Conservation (phyloP, 2,888 invertebrate species). For the Vannuccia rotundouncinata region DNA sequence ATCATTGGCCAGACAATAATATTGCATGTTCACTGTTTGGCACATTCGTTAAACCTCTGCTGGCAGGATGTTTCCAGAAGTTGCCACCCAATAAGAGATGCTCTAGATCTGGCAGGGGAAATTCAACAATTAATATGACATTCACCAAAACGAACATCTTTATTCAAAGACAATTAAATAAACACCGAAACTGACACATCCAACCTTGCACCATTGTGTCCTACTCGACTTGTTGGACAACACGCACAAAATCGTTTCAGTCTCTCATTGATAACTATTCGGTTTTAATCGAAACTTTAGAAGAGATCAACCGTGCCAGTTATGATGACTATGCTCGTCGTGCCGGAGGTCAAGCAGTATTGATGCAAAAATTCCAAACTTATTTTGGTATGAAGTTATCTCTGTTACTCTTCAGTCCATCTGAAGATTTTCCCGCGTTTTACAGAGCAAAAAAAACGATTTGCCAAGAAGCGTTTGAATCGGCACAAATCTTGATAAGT, state of each 20-base stretch:
- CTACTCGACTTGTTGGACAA: slow-evolving; percentile 22
- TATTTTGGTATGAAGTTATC: slow-evolving; percentile 26
- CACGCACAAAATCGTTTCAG: slow-evolving; percentile 15
- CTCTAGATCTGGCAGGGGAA: slow-evolving; percentile 15
- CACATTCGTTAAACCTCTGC: slow-evolving; percentile 3
- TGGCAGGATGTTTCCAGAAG: slow-evolving; percentile 23
- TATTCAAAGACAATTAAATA: slow-evolving; percentile 23
- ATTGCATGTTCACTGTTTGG: neutral
- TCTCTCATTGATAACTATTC: slow-evolving; percentile 24
- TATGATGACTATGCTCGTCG: neutral
- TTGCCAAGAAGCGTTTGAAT: slow-evolving; percentile 23
- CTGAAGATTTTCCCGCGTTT: slow-evolving; percentile 20
- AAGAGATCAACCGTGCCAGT: slow-evolving; percentile 10
- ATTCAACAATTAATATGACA: slow-evolving; percentile 16
- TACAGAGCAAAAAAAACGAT: slow-evolving; percentile 23
- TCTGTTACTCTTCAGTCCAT: slow-evolving; percentile 26
- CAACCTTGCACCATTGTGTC: slow-evolving; percentile 19
- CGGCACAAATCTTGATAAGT: slow-evolving; percentile 24
- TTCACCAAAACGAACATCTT: slow-evolving; percentile 16
- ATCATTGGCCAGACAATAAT: neutral
- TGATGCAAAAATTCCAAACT: slow-evolving; percentile 24
- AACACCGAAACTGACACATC: slow-evolving; percentile 21
- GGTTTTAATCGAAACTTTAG: slow-evolving; percentile 17
- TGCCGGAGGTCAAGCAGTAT: slow-evolving; percentile 21
- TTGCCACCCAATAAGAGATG: slow-evolving; percentile 26